phyloP scores from a whole-genome alignment of 2,888 invertebrate species.

The Epistrophella euchroma region DNA sequence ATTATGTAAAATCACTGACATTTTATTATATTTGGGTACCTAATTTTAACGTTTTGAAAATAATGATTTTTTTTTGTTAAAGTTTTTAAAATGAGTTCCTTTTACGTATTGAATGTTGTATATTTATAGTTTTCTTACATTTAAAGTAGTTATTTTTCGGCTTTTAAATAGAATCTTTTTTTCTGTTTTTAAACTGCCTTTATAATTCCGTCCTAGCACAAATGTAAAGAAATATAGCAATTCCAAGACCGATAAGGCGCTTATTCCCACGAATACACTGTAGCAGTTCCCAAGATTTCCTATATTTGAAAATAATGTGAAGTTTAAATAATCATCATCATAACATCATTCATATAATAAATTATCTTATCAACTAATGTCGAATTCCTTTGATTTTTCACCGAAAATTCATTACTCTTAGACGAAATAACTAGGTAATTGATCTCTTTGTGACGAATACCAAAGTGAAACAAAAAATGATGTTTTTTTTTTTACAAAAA shows the following conservation, averaged over 20 bases:
- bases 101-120: no score
- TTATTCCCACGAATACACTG: constrained; percentile 86
- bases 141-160: not conserved
- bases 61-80: no score
- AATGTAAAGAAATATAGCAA: constrained; percentile 84
- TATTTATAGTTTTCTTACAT: not conserved
- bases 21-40: not conserved
- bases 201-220: constrained; percentile 79
- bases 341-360: not conserved
- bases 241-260: constrained; percentile 85
- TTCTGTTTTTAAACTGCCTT: not conserved
- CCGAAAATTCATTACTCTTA: no score
- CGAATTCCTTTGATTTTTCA: no score
- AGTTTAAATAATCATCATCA: not conserved
- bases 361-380: no score
- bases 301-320: constrained; percentile 76
- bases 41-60: not conserved
- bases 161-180: not conserved
- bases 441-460: no score
- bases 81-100: no score
- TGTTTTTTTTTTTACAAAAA: no score
- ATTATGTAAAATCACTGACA: not conserved
- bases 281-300: constrained; percentile 87
- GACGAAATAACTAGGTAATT: no score
- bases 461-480: no score